These are phyloP conservation scores for Limnephilus auricula DNA, from an alignment of 2,888 invertebrate species.

Conservation along the genomic window DNA sequence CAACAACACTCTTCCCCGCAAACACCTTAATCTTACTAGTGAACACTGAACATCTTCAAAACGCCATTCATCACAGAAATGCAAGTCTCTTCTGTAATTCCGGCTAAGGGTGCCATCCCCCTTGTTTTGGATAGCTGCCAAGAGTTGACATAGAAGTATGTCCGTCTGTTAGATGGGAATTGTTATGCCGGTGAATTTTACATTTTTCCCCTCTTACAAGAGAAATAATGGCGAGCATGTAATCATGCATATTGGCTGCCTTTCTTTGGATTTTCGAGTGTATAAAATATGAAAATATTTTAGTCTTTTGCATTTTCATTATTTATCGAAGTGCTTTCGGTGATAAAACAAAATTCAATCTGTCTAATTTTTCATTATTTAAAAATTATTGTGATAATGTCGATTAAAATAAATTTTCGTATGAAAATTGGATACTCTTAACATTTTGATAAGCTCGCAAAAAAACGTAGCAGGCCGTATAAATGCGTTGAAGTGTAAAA, in stretches of 20 bases:
- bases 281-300: neutral
- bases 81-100: slow-evolving; percentile 15
- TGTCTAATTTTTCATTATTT: no score
- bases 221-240: neutral
- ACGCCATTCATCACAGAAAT: neutral
- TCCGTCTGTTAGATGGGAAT: slow-evolving; percentile 33
- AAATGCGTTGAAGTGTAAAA: no score
- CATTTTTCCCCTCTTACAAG: slow-evolving; percentile 2
- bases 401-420: no score
- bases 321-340: neutral
- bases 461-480: no score
- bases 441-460: no score
- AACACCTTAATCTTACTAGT: neutral
- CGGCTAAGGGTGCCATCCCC: neutral
- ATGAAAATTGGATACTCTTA: no score
- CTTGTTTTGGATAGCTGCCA: slow-evolving; percentile 41
- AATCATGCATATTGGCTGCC: slow-evolving; percentile 14
- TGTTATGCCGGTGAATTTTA: slow-evolving; percentile 28
- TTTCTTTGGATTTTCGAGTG: slow-evolving; percentile 2
- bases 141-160: slow-evolving; percentile 46
- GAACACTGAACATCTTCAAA: neutral
- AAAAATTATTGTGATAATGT: no score
- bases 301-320: neutral
- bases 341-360: neutral
- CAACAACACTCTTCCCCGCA: neutral